phyloP scores from a whole-genome alignment of 2,888 invertebrate genomes.

The Plutella xylostella region DNA sequence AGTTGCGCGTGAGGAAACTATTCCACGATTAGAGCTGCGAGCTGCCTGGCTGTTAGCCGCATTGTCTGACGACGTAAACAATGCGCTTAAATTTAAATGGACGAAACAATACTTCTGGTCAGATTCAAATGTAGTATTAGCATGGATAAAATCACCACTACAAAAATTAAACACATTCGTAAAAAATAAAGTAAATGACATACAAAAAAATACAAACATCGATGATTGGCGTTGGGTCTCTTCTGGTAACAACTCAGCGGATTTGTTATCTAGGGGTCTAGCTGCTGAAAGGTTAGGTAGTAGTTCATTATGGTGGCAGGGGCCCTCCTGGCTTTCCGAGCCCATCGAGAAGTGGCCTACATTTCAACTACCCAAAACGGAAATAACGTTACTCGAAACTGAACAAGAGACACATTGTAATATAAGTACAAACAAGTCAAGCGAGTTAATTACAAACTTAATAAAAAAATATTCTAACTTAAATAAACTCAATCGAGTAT shows the following conservation, averaged over 20 bases:
- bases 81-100: neutral
- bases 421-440: neutral
- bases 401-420: neutral
- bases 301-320: neutral
- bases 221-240: neutral
- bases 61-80: neutral
- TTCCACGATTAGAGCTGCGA: conserved; percentile 7
- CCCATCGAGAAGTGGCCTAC: neutral
- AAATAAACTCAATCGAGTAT: neutral
- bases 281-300: neutral
- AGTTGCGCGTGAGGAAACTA: conserved; percentile 9
- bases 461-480: neutral
- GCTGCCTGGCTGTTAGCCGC: neutral
- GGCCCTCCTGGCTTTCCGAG: neutral
- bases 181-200: neutral
- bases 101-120: neutral
- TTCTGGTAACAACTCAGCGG: neutral
- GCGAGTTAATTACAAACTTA: neutral
- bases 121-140: neutral
- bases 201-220: neutral
- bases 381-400: no score
- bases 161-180: neutral
- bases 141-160: neutral
- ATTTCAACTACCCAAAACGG: neutral
- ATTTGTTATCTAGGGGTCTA: neutral